Evolutionary conservation across 2,113 vertebrate genomes (phyloP).

Genomic region (Rostratula benghalensis): DNA sequence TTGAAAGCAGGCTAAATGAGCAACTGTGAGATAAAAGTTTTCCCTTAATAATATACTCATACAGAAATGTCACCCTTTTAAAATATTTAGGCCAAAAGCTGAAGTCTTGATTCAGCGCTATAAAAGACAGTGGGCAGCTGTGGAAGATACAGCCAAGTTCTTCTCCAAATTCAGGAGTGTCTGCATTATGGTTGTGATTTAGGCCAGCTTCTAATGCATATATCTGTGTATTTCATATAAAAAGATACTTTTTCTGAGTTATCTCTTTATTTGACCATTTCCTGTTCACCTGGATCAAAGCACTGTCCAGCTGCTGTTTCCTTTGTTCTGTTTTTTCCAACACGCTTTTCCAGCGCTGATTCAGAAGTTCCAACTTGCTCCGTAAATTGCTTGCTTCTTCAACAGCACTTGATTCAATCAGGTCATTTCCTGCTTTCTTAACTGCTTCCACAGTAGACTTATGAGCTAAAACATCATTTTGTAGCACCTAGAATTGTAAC

Average conservation of each 20-base stretch:
- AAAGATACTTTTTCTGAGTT: background rate
- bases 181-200: background rate
- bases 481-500: slow-evolving; percentile 84
- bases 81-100: background rate
- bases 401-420: slow-evolving; percentile 90
- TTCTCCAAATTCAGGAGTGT: background rate
- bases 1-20: background rate
- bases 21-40: background rate
- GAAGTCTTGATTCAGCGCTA: background rate
- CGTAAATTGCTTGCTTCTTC: slow-evolving; percentile 92
- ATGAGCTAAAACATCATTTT: slow-evolving; percentile 95
- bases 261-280: slow-evolving; percentile 1
- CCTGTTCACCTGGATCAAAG: slow-evolving; percentile 89
- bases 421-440: slow-evolving; percentile 91
- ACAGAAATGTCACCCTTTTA: background rate
- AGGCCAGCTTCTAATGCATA: background rate
- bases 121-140: background rate
- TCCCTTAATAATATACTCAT: background rate
- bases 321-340: slow-evolving; percentile 90
- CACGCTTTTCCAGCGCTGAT: slow-evolving; percentile 90
- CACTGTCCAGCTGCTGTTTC: slow-evolving; percentile 88
- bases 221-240: background rate
- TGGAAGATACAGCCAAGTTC: background rate
- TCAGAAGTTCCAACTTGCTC: slow-evolving; percentile 89
- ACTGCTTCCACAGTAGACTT: slow-evolving; percentile 92